Conservation (phyloP, 2,888 invertebrate species). For the Sepiola atlantica region DNA sequence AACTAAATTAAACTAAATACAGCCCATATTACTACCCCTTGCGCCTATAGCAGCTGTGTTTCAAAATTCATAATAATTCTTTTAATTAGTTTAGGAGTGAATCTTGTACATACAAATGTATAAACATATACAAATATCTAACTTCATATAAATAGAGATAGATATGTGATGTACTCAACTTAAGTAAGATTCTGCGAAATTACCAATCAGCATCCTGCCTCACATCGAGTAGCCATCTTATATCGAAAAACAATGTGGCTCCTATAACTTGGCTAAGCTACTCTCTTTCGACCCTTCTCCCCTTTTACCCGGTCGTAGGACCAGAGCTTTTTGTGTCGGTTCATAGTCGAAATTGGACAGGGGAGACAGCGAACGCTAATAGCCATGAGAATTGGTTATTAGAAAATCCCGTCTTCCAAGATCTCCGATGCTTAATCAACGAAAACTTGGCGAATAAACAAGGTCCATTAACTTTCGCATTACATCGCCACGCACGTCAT, state of each 20-base stretch:
- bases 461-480: conserved; percentile 16
- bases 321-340: background rate
- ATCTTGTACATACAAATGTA: too few relatives aligned
- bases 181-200: background rate
- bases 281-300: background rate
- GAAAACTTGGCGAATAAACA: conserved; percentile 32
- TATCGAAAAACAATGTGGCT: background rate
- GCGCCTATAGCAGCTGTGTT: too few relatives aligned
- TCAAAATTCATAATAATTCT: too few relatives aligned
- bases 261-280: background rate
- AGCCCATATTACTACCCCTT: too few relatives aligned
- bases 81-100: too few relatives aligned
- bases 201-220: background rate
- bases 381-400: background rate
- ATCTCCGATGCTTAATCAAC: background rate
- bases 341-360: background rate
- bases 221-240: background rate
- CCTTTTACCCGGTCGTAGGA: background rate
- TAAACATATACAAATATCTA: too few relatives aligned
- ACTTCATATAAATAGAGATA: too few relatives aligned
- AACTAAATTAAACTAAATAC: too few relatives aligned
- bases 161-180: too few relatives aligned
- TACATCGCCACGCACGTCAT: conserved; percentile 1
- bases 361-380: background rate
- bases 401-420: conserved; percentile 11